Evolutionary conservation across 2,797 vertebrate species (phyloP).

Genomic region (Scomberomorus guttatus): DNA sequence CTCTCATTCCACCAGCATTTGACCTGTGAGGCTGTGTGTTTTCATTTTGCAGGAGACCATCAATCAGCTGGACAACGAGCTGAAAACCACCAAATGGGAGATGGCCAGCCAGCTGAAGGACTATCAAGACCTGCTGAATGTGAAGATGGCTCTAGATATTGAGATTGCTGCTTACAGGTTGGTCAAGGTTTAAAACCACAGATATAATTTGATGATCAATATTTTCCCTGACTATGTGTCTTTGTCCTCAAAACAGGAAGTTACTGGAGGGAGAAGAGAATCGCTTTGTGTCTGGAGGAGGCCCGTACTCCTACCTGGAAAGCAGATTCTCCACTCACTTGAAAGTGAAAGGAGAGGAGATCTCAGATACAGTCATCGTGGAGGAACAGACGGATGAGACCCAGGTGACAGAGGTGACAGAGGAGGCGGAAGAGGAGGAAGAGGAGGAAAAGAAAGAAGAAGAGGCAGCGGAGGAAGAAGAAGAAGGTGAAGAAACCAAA

Average conservation of each 20-base stretch:
- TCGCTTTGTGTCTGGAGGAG: conserved; percentile 87
- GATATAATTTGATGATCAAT: neutral
- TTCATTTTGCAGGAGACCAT: conserved; percentile 88
- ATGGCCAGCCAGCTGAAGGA: conserved; percentile 95
- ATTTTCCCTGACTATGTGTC: neutral
- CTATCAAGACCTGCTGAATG: conserved; percentile 96
- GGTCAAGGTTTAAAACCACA: conserved; percentile 25
- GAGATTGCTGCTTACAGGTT: conserved; percentile 97
- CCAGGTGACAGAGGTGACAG: conserved; percentile 90
- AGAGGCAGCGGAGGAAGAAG: conserved; percentile 44
- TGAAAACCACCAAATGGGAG: conserved; percentile 96
- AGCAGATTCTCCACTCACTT: conserved; percentile 84
- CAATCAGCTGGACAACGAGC: conserved; percentile 92
- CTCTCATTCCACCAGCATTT: too few species aligned
- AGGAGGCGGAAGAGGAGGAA: conserved; percentile 91
- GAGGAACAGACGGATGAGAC: conserved; percentile 95
- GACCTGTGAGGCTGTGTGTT: conserved; percentile 1
- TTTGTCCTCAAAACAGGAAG: conserved; percentile 85
- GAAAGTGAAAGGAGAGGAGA: conserved; percentile 92
- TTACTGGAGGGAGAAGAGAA: conserved; percentile 95
- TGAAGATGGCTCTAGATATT: conserved; percentile 97
- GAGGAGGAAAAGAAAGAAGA: conserved; percentile 72
- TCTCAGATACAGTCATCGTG: conserved; percentile 92
- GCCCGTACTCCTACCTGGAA: conserved; percentile 88
- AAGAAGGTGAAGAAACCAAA: conserved; percentile 60